Base-by-base conservation (phyloP, 2,797 vertebrate genomes). In the Lepus townsendii region DNA sequence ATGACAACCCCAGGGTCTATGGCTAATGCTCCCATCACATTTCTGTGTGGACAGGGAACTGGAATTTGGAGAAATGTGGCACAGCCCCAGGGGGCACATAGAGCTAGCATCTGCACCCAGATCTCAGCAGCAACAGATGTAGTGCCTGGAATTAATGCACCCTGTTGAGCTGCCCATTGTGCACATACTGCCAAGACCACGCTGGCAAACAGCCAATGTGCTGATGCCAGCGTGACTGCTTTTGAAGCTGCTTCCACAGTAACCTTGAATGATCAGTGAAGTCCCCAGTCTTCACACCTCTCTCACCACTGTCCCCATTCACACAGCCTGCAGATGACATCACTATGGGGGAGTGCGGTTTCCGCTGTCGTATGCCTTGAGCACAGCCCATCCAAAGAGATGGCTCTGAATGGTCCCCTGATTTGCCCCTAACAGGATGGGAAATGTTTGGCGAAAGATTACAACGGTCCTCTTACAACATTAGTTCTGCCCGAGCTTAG, bases 391-490 rank as follows among this genome's bases (percentile, higher is more conserved):
- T 84, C 73, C 63, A 79, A 84, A 83, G 2, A 79, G 54, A 66
- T 72, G 17, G 32, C 54, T 84, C 66, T 63, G 62, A 88, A 65
- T 24, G 54, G 63, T 38, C 86, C 76, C 76, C 79, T 73, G 82
- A 94, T 87, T 88, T 75, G 86, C 52, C 85, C 63, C 71, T 82
- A 79, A 92, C 50, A 54, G 66, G 82, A 90, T 11, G 9, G 35
- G 17, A 95, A 75, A 92, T 47, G 78, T 35, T 90, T 85, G 83
- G 50, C 26, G 57, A 88, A 93, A 88, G 72, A 80, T 1, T 38
- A 66, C 71, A 86, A 62, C 93, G 85, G 83, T 86, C 50, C 66
- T 94, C 72, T 91, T 71, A 86, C 16, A 93, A 35, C 12, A 14
- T 77, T 54, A 42, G 42, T 65, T 54, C 63, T 92, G 52, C 62